Base-by-base conservation (phyloP, 1,140 invertebrate genomes). In the Dinoponera quadriceps region DNA sequence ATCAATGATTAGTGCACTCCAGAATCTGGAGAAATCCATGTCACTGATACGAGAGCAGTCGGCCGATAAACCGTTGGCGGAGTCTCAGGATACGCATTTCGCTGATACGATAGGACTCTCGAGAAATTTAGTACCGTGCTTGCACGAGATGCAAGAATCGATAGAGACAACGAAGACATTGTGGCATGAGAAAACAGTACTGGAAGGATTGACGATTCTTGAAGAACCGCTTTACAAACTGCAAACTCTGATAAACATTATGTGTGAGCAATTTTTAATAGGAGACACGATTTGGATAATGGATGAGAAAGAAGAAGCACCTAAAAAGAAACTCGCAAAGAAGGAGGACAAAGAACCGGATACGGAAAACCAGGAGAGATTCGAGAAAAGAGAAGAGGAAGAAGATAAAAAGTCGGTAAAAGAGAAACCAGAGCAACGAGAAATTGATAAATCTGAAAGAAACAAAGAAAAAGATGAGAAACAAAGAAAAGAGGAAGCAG, bases 371-470 rank as follows among this genome's bases (percentile, higher is more conserved):
- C 18, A 78, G 49, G 87, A 54, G 78, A 74, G 54, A 86, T 82
- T 72, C 80, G 51, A 88, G 85, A 69, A 77, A 82, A 44, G 86
- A 82, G 68, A 75, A 66, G 75, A 73, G 66, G 14, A 82, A 88
- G 78, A 85, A 86, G 72, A 57, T 7, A 20, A 73, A 73, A 57
- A 55, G 4, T 7, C 9, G 18, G 57, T 33, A 16, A 29, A 57
- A 57, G n/a, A 73, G 11, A 7, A 38, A 59, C 3, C 20, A 27
- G 68, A 54, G 33, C 14, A 33, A 7, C 48, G 27, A 29, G 54
- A 51, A 54, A 20, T 18, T 51, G 48, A 29, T 33, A 55, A 29
- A 55, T 2, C 3, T 54, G 16, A 55, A 57, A 29, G 27, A 2
- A 3, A 14, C 25, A 5, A 55, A 25, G 11, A 68, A 9, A 18